These are phyloP conservation scores for Callipepla californica DNA, from an alignment of 2,113 vertebrate genomes.

Conservation along the genomic window DNA sequence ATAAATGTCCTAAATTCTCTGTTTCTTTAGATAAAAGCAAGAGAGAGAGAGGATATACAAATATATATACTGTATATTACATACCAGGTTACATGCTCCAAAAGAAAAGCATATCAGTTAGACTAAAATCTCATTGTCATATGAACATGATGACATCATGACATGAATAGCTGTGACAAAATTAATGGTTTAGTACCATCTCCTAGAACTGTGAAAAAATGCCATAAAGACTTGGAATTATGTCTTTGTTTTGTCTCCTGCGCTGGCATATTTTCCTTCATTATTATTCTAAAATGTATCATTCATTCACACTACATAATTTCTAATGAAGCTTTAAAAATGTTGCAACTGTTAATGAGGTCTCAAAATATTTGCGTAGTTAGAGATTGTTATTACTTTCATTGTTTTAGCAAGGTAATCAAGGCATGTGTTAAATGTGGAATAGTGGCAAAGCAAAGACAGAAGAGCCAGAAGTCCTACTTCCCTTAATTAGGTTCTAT, in stretches of 20 bases:
- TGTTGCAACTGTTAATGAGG: background rate
- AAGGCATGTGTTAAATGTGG: background rate
- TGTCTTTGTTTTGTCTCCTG: background rate
- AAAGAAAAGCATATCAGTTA: background rate
- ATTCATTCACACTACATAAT: background rate
- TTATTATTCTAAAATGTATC: background rate
- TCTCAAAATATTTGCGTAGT: background rate
- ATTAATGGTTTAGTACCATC: background rate
- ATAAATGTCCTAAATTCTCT: background rate
- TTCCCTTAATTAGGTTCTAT: background rate
- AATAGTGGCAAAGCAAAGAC: background rate
- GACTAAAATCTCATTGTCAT: background rate
- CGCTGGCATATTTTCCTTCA: background rate
- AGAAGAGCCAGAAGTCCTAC: background rate
- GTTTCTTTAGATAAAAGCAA: background rate
- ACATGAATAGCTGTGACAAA: background rate
- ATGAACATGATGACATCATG: background rate
- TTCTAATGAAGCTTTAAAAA: constrained; percentile 7
- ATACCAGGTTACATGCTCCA: background rate
- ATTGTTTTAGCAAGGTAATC: background rate
- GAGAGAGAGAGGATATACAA: background rate
- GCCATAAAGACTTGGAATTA: background rate
- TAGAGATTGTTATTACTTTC: background rate
- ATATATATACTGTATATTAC: background rate
- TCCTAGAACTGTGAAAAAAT: background rate